Evolutionary conservation across 92 coral and sea anemone species (phyloP).

Genomic region (Virgularia gustaviana): DNA sequence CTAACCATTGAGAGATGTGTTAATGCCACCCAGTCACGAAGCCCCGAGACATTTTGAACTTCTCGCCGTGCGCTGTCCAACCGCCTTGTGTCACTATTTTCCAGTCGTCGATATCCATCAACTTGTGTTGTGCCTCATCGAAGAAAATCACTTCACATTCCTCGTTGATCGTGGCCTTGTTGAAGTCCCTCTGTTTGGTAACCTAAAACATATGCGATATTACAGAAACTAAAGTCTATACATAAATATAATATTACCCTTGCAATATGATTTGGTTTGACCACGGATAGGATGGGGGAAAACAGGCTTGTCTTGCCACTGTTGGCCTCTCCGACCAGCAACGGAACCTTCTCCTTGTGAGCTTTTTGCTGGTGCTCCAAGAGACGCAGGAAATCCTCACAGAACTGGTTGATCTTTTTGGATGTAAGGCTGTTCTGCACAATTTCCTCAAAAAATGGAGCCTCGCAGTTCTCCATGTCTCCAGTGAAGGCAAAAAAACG

Average conservation of each 20-base stretch:
- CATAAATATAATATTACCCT: neutral
- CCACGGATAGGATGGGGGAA: constrained; percentile 15
- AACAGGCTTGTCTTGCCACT: constrained; percentile 42
- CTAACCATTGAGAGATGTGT: constrained; percentile 35
- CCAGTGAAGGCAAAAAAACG: constrained; percentile 13
- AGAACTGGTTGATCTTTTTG: neutral
- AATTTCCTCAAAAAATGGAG: constrained; percentile 36
- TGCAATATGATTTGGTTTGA: neutral
- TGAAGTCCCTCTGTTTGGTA: constrained; percentile 21
- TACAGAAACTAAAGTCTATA: neutral
- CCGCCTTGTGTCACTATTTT: constrained; percentile 40
- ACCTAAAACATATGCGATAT: constrained; percentile 3
- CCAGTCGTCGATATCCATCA: constrained; percentile 45
- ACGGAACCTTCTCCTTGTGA: constrained; percentile 38
- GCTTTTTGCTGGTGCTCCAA: neutral
- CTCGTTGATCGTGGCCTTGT: constrained; percentile 36
- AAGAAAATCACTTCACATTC: constrained; percentile 24
- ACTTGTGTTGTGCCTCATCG: constrained; percentile 23
- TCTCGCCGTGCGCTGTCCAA: constrained; percentile 19
- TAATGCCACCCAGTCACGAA: neutral
- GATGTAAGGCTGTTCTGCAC: neutral
- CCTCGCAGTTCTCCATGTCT: neutral
- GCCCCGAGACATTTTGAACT: constrained; percentile 11
- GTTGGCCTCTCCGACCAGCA: constrained; percentile 38
- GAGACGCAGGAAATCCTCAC: neutral